Evolutionary conservation across 2,888 invertebrate species (phyloP), one percentile per base, ranked within the genome.

Genomic region (Sarcophaga carnaria): DNA sequence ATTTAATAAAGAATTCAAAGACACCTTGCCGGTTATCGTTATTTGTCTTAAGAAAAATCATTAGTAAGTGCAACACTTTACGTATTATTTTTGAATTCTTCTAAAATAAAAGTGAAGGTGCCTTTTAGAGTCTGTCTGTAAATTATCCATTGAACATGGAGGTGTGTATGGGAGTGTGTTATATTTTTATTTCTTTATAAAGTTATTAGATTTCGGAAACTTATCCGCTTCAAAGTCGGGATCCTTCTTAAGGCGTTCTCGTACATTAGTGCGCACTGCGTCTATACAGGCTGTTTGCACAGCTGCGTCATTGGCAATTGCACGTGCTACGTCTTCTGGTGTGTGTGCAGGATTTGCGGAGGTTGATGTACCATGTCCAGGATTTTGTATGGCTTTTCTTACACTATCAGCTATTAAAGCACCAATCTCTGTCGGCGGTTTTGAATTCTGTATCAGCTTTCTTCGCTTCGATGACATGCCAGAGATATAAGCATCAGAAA

Each of bases 381-480:
- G 87, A 62, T 87, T 90, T 78, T 92, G 92, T 69, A 93, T 90
- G 63, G 93, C 93, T 47, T 91, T 90, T 78, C 91, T 91, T 27
- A 93, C 92, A 72, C 93, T 92, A 67, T 91, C 93, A 4, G 93
- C 90, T 63, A 94, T 90, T 12, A 93, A 88, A 25, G 91, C 89
- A 83, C 90, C 91, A 3, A 93, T 90, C 74, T 91, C 93, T 22
- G 92, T 88, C 62, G 92, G 80, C 27, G 93, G 90, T 88, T 93
- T 94, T 75, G 91, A 90, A 63, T 90, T 90, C 79, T 92, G 91
- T 59, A 96, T 94, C 88, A 98, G 95, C 92, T 97, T 97, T 88
- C 98, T 96, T 85, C 98, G 95, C 93, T 98, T 97, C 63, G 97
- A 96, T 17, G 99, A 97, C 96, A 98, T 96, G 14, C 97, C 97